Conservation (phyloP, 2,888 invertebrate genomes). For the Melanotus villosus region DNA sequence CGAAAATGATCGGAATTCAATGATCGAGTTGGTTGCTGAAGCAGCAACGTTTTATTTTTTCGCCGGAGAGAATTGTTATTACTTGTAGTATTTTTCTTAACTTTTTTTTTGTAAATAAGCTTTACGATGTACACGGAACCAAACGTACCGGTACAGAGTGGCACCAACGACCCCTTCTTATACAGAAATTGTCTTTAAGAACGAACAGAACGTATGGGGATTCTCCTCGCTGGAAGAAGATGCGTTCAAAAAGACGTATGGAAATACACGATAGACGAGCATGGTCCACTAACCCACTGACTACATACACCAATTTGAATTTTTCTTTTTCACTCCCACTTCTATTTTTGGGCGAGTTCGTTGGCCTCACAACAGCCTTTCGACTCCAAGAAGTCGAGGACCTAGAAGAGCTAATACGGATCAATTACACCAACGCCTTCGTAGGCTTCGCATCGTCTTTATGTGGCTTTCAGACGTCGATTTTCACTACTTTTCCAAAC, state of each 20-base stretch:
- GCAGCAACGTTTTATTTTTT: background rate
- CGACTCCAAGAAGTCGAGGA: slow-evolving; percentile 32
- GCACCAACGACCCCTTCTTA: slow-evolving; percentile 20
- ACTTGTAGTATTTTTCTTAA: slow-evolving; percentile 22
- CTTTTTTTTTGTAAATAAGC: slow-evolving; percentile 2
- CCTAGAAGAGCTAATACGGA: slow-evolving; percentile 16
- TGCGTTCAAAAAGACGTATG: slow-evolving; percentile 50
- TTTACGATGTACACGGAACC: slow-evolving; percentile 26
- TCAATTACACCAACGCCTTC: background rate
- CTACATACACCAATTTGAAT: slow-evolving; percentile 53
- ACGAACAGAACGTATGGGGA: slow-evolving; percentile 30
- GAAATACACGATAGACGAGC: slow-evolving; percentile 52
- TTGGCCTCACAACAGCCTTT: slow-evolving; percentile 48
- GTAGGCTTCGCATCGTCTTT: background rate
- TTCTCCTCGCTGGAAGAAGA: slow-evolving; percentile 43
- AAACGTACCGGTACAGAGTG: slow-evolving; percentile 36
- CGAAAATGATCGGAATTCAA: background rate
- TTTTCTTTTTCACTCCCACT: slow-evolving; percentile 53
- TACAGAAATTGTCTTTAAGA: slow-evolving; percentile 25
- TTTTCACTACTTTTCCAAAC: background rate
- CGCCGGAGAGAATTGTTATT: slow-evolving; percentile 20
- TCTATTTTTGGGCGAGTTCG: slow-evolving; percentile 48
- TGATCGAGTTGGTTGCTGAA: background rate
- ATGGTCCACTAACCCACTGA: slow-evolving; percentile 55
- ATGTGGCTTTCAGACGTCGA: background rate